Percentiles rank a stretch among this genome's conserved stretches.
Conservation (phyloP, 2,888 invertebrate species). For the Stratiomys singularior region DNA sequence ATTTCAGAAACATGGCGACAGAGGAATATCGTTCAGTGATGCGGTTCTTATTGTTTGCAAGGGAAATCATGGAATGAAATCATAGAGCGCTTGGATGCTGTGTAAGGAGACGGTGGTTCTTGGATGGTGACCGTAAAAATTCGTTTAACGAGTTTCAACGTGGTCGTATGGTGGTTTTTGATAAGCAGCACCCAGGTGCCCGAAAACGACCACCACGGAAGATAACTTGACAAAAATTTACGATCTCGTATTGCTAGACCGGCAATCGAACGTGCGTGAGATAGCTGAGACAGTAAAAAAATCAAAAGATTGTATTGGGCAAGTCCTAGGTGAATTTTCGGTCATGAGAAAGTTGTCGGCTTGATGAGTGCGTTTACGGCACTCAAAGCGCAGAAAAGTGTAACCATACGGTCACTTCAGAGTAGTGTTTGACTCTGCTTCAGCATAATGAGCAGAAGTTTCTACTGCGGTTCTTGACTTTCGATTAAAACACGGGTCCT, state of each 20-base stretch:
- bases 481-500: no score
- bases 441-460: no score
- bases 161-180: slow-evolving; percentile 40
- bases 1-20: slow-evolving; percentile 48
- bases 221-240: slow-evolving; percentile 33
- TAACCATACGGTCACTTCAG: slow-evolving; percentile 2
- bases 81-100: slow-evolving; percentile 41
- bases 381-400: no score
- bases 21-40: slow-evolving; percentile 50
- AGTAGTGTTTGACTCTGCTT: no score
- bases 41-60: slow-evolving; percentile 43
- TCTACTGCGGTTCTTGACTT: no score
- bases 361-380: slow-evolving; percentile 4
- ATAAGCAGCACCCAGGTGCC: slow-evolving; percentile 36
- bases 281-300: slow-evolving; percentile 38
- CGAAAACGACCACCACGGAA: slow-evolving; percentile 13
- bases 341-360: slow-evolving; percentile 44
- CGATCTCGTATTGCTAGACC: slow-evolving; percentile 43
- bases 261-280: slow-evolving; percentile 26
- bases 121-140: slow-evolving; percentile 35
- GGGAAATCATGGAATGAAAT: slow-evolving; percentile 39
- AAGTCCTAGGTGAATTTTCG: slow-evolving; percentile 41
- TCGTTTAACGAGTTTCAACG: slow-evolving; percentile 43
- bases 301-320: slow-evolving; percentile 36
- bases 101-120: slow-evolving; percentile 24